These are phyloP conservation scores for Cairina moschata DNA, from an alignment of 2,113 vertebrate species.

Conservation along the genomic window DNA sequence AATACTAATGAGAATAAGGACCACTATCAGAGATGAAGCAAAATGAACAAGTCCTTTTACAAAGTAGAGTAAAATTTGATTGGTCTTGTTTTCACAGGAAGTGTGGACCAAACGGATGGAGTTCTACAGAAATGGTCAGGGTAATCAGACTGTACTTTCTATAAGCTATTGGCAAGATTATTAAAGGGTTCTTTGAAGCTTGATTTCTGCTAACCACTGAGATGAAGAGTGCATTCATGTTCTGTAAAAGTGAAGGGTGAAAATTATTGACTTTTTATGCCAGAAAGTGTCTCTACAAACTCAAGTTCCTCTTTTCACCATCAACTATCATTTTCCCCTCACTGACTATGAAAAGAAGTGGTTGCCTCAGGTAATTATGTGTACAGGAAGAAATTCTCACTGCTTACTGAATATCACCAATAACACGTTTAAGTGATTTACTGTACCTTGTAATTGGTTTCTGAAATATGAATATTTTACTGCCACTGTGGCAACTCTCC, in stretches of 20 bases:
- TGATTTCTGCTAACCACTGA: background rate
- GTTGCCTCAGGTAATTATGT: conserved; percentile 60
- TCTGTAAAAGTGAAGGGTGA: background rate
- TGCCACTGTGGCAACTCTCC: conserved; percentile 73
- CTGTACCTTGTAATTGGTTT: conserved; percentile 71
- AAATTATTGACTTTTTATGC: background rate
- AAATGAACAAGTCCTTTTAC: background rate
- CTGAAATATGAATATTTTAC: conserved; percentile 73
- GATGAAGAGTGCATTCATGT: background rate
- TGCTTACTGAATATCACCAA: conserved; percentile 58
- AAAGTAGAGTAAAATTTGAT: background rate
- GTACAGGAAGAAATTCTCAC: conserved; percentile 44
- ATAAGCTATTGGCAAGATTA: background rate
- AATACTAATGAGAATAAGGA: background rate
- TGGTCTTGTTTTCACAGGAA: background rate
- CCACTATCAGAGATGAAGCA: background rate
- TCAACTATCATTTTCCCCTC: conserved; percentile 33
- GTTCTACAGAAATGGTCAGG: background rate
- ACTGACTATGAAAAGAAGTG: conserved; percentile 46
- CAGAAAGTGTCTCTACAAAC: background rate
- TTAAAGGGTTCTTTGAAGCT: background rate
- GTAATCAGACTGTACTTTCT: background rate
- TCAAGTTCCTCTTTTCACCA: background rate
- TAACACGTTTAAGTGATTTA: conserved; percentile 65
- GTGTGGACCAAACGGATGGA: background rate